Evolutionary conservation across 2,888 invertebrate species (phyloP).

Genomic region (Caenorhabditis becei): DNA sequence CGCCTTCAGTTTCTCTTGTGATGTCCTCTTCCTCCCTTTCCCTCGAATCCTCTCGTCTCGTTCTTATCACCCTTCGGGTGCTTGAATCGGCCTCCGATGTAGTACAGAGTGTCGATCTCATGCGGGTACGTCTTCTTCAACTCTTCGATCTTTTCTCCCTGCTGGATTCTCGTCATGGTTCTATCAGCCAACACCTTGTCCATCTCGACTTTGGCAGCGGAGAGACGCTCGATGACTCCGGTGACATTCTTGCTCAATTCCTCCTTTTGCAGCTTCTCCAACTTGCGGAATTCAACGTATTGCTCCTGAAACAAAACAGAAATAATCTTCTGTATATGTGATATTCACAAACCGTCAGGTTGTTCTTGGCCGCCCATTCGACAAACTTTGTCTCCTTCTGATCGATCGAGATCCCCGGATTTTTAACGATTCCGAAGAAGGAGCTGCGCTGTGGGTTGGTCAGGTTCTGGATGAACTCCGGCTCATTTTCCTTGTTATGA

Average conservation of each 20-base stretch:
- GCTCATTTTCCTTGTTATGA: conserved; percentile 36
- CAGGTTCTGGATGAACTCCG: conserved; percentile 51
- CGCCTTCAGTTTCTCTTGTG: conserved; percentile 1
- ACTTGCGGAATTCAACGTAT: conserved; percentile 48
- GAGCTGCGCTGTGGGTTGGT: conserved; percentile 29
- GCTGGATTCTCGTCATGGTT: conserved; percentile 53
- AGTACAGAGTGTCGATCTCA: conserved; percentile 50
- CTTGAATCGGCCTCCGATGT: conserved; percentile 46
- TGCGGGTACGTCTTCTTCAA: conserved; percentile 54
- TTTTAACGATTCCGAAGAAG: conserved; percentile 51
- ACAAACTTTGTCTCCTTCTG: conserved; percentile 53
- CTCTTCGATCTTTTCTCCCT: conserved; percentile 48
- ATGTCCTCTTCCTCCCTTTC: conserved; percentile 24
- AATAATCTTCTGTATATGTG: no score
- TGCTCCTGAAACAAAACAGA: conserved; percentile 46
- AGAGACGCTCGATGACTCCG: conserved; percentile 48
- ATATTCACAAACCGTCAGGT: conserved; percentile 25
- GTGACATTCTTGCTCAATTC: conserved; percentile 58
- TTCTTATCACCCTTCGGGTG: no score
- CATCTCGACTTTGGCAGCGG: conserved; percentile 54
- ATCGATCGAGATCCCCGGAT: conserved; percentile 55
- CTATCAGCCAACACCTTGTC: conserved; percentile 56
- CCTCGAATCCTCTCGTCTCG: conserved; percentile 20
- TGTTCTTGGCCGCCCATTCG: conserved; percentile 52
- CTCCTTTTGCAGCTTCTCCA: conserved; percentile 36